Percentiles rank a stretch among this genome's conserved stretches.
Conservation (phyloP, 2,113 vertebrate genomes). For the Cyanoliseus patagonus region DNA sequence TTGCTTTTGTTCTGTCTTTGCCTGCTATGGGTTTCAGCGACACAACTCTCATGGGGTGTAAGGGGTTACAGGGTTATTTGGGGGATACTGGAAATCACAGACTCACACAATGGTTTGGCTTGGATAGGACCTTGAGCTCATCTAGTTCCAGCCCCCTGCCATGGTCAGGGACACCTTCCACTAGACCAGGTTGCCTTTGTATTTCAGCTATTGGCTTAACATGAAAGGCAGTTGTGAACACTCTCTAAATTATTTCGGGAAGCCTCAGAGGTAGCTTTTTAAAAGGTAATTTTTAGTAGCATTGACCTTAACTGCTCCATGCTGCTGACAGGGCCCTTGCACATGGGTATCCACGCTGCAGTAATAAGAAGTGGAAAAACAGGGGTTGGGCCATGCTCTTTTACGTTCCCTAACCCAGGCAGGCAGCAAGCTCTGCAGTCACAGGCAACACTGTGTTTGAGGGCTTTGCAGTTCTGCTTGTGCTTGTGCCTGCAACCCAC, state of each 20-base stretch:
- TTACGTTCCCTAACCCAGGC: background rate
- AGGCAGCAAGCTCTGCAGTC: background rate
- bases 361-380: background rate
- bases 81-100: background rate
- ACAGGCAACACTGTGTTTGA: fast-evolving
- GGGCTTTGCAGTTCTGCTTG: background rate
- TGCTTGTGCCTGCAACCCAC: background rate
- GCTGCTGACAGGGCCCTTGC: background rate
- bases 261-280: background rate
- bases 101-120: background rate
- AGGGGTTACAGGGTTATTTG: background rate
- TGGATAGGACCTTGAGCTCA: background rate
- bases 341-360: fast-evolving
- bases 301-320: background rate
- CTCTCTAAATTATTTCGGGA: background rate
- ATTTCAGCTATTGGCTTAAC: background rate
- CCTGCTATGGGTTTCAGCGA: background rate
- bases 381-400: background rate
- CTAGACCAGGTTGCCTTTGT: background rate
- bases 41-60: fast-evolving
- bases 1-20: background rate
- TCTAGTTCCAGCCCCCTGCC: background rate
- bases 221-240: background rate
- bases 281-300: background rate
- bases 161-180: background rate